Percentiles rank a stretch among this genome's conserved stretches.
phyloP scores from a whole-genome alignment of 2,797 vertebrate genomes.

The Falco biarmicus region DNA sequence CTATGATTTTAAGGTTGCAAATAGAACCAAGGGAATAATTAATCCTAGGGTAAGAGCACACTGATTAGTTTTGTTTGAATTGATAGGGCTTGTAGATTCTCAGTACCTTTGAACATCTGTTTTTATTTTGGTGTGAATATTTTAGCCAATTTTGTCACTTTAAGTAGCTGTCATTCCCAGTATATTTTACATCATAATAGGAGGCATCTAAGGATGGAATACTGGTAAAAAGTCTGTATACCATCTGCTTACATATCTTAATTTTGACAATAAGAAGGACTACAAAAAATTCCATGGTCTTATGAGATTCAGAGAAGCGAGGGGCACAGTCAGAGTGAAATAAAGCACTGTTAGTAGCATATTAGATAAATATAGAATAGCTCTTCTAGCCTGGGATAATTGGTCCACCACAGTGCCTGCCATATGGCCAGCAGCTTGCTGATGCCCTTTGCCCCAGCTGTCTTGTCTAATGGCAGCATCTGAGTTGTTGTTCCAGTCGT shows the following conservation, averaged over 20 bases:
- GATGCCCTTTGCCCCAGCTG: constrained; percentile 23
- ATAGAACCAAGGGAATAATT: not conserved
- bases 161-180: not conserved
- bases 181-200: constrained; percentile 15
- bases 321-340: not conserved
- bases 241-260: not conserved
- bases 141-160: not conserved
- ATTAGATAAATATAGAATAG: not conserved
- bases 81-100: not conserved
- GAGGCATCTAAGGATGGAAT: not conserved
- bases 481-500: not conserved
- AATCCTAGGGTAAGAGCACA: not conserved
- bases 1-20: not conserved
- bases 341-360: not conserved
- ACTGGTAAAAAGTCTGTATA: not conserved
- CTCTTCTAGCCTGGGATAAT: not conserved
- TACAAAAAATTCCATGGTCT: not conserved
- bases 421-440: constrained; percentile 29
- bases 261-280: not conserved
- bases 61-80: not conserved
- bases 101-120: not conserved
- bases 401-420: not conserved
- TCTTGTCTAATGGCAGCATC: not conserved
- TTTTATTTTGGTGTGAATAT: not conserved
- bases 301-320: not conserved